Conservation (phyloP, 2,888 invertebrate species). For the Scaptomyza polygonia region DNA sequence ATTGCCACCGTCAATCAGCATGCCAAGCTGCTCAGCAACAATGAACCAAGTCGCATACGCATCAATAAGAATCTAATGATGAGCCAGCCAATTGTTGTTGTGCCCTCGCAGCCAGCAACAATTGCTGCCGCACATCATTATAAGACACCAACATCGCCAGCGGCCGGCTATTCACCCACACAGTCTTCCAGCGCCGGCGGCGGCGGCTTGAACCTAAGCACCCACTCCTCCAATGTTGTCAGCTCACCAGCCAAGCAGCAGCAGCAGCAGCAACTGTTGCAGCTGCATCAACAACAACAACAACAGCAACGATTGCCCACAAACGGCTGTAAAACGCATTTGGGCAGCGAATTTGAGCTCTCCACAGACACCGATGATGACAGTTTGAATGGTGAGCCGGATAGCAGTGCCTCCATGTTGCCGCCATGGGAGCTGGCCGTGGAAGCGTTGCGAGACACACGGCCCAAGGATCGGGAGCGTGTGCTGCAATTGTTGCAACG, state of each 20-base stretch:
- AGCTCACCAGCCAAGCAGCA: conserved; percentile 60
- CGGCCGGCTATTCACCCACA: conserved; percentile 73
- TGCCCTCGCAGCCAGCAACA: conserved; percentile 46
- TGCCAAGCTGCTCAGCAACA: conserved; percentile 77
- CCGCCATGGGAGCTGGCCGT: conserved; percentile 83
- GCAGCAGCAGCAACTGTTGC: conserved; percentile 46
- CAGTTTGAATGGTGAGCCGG: conserved; percentile 84
- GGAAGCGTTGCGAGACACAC: conserved; percentile 82
- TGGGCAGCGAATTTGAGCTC: conserved; percentile 87
- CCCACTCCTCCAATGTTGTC: conserved; percentile 81
- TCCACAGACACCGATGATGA: conserved; percentile 91
- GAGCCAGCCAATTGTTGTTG: conserved; percentile 43
- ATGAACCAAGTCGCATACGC: conserved; percentile 82
- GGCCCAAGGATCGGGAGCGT: conserved; percentile 82
- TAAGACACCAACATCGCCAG: conserved; percentile 54
- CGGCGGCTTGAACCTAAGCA: conserved; percentile 73
- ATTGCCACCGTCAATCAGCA: conserved; percentile 84
- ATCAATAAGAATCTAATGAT: conserved; percentile 83
- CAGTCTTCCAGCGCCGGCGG: conserved; percentile 78
- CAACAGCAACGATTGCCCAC: conserved; percentile 20
- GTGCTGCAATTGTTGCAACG: conserved; percentile 82
- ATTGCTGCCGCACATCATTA: conserved; percentile 52
- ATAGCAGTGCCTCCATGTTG: conserved; percentile 82
- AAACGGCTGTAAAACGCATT: conserved; percentile 43
- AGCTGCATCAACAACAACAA: conserved; percentile 22